Evolutionary conservation across 2,888 invertebrate genomes (phyloP).

Genomic region (Amphiduros pacificus): DNA sequence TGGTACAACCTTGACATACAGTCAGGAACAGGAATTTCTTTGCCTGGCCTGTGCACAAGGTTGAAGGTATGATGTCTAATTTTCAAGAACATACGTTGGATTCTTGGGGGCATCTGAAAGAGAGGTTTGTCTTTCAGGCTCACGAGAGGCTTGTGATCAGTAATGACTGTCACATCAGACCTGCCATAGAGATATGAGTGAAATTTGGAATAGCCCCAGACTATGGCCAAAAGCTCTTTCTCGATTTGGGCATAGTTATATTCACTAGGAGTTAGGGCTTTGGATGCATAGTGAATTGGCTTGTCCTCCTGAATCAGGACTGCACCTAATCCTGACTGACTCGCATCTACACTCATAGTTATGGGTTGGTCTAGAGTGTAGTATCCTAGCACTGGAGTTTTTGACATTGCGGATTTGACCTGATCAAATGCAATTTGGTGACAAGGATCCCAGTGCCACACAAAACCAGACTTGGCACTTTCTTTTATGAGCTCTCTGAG

Average conservation of each 20-base stretch:
- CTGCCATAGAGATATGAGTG: slow-evolving; percentile 31
- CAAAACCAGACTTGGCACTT: slow-evolving; percentile 7
- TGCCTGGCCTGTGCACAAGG: too few species aligned
- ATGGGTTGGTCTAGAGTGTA: slow-evolving; percentile 15
- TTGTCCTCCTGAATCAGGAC: slow-evolving; percentile 30
- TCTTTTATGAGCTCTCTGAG: slow-evolving; percentile 22
- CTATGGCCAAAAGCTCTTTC: slow-evolving; percentile 30
- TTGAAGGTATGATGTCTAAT: too few species aligned
- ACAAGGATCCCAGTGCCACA: slow-evolving; percentile 16
- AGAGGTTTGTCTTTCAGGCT: slow-evolving; percentile 13
- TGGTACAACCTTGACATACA: too few species aligned
- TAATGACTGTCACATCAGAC: slow-evolving; percentile 27
- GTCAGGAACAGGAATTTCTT: too few species aligned
- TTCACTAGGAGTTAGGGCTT: slow-evolving; percentile 33
- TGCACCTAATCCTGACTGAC: slow-evolving; percentile 31
- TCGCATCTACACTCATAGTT: slow-evolving; percentile 5
- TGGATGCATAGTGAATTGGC: slow-evolving; percentile 35
- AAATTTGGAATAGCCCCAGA: slow-evolving; percentile 33
- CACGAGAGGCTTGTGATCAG: slow-evolving; percentile 35
- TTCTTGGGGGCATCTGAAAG: slow-evolving; percentile 4
- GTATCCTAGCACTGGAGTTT: background rate
- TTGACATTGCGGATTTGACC: background rate
- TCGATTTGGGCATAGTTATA: slow-evolving; percentile 34
- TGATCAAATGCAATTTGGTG: slow-evolving; percentile 1
- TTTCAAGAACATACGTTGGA: slow-evolving; percentile 20